phyloP scores from a whole-genome alignment of 2,113 vertebrate species.

The Silurus glanis region DNA sequence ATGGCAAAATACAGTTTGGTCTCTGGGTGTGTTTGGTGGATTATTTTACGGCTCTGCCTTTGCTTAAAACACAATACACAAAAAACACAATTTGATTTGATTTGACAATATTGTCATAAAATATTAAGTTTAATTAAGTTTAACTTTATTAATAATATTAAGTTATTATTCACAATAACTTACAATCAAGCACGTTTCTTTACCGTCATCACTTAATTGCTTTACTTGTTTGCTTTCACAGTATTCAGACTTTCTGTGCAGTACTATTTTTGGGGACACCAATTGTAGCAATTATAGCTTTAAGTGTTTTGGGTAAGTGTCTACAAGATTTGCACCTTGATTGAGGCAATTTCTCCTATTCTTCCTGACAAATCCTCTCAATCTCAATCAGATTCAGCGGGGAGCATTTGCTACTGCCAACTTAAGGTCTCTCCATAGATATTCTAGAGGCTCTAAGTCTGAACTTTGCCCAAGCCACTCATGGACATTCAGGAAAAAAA shows the following conservation, averaged over 20 bases:
- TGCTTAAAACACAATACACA: not conserved
- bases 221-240: not conserved
- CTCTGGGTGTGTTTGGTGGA: not conserved
- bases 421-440: not conserved
- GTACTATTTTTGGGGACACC: not conserved
- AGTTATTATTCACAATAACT: no score
- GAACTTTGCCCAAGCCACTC: not conserved
- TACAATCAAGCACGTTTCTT: no score
- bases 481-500: not conserved
- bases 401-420: not conserved
- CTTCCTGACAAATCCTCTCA: not conserved
- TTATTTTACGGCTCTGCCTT: not conserved
- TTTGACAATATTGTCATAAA: not conserved
- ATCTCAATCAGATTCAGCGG: not conserved
- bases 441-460: not conserved
- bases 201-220: no score
- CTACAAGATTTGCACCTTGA: not conserved
- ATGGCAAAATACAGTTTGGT: not conserved
- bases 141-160: no score
- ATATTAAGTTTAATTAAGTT: no score
- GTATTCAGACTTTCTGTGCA: not conserved
- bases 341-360: not conserved
- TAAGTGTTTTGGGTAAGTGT: not conserved
- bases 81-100: no score
- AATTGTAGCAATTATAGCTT: not conserved